phyloP scores from a whole-genome alignment of 2,888 invertebrate species.

The Metallyticus violacea region DNA sequence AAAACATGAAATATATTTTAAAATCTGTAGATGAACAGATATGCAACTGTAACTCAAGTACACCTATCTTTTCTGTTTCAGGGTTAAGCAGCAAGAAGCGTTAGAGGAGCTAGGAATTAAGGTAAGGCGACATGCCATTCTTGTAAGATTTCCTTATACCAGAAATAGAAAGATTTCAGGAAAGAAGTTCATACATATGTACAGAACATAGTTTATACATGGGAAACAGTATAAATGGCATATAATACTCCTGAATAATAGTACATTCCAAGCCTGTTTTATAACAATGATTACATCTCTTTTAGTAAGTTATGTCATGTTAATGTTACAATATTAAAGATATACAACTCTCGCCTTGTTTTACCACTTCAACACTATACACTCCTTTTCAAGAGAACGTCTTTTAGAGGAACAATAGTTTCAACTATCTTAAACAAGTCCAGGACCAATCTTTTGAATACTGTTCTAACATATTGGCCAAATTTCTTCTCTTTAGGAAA shows the following conservation, averaged over 20 bases:
- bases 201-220: not conserved
- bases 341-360: not conserved
- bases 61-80: too few species aligned
- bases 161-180: too few species aligned
- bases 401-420: not conserved
- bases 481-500: not conserved
- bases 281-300: not conserved
- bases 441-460: not conserved
- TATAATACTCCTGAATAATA: not conserved
- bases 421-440: not conserved
- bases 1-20: too few species aligned
- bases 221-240: constrained; percentile 1
- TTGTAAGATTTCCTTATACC: too few species aligned
- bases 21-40: too few species aligned
- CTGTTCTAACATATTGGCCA: not conserved
- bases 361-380: not conserved
- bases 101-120: too few species aligned
- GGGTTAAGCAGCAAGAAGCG: too few species aligned
- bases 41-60: too few species aligned
- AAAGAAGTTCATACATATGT: not conserved
- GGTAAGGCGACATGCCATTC: too few species aligned
- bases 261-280: not conserved
- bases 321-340: not conserved
- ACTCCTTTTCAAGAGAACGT: not conserved
- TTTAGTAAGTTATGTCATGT: not conserved